Evolutionary conservation across 2,888 invertebrate species (phyloP).

Genomic region (Dinocampus coccinellae): DNA sequence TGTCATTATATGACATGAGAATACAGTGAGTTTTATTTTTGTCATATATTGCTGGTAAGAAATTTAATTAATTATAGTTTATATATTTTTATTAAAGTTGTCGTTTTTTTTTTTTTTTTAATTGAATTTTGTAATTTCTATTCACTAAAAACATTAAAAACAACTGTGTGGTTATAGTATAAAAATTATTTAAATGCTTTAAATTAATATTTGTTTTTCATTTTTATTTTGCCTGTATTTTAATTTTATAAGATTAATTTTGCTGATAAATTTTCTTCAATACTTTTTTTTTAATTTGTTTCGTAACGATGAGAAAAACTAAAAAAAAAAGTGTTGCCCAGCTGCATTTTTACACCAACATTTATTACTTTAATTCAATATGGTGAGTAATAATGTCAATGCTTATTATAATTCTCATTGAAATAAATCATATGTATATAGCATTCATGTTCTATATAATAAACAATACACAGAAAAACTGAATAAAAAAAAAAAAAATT

Average conservation of each 20-base stretch:
- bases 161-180: no score
- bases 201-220: neutral
- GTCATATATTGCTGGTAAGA: no score
- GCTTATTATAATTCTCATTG: neutral
- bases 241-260: neutral
- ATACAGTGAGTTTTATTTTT: no score
- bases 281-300: conserved; percentile 48
- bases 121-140: no score
- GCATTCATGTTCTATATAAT: no score
- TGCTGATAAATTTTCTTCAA: conserved; percentile 43
- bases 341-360: conserved; percentile 40
- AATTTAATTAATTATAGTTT: no score
- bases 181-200: no score
- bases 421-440: neutral
- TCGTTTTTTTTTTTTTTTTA: no score
- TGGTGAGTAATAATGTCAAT: conserved; percentile 51
- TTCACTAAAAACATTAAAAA: no score
- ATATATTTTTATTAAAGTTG: no score
- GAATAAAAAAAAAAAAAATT: neutral
- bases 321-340: conserved; percentile 33
- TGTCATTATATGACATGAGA: no score
- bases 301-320: conserved; percentile 50
- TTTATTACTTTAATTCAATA: conserved; percentile 43
- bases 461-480: no score
- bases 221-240: conserved; percentile 7